A percentile compares a stretch with the other conserved stretches of the same genome.
These are phyloP conservation scores for Iphiclides podalirius DNA, from an alignment of 2,888 invertebrate genomes.

Conservation along the genomic window DNA sequence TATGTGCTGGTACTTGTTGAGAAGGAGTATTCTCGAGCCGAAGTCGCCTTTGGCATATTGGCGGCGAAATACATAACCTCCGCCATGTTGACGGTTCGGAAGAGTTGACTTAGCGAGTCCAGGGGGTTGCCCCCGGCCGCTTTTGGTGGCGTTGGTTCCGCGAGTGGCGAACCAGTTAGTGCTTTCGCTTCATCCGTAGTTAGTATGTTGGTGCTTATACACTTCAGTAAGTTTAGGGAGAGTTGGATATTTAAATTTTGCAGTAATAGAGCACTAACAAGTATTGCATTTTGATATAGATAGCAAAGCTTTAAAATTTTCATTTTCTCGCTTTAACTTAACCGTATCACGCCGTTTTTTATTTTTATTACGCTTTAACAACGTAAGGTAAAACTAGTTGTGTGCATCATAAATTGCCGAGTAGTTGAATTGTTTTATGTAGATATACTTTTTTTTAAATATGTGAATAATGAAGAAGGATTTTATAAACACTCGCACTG, in stretches of 20 bases:
- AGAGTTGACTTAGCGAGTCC: constrained; percentile 93
- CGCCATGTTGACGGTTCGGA: constrained; percentile 86
- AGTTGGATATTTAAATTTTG: constrained; percentile 7
- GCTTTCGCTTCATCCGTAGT: constrained; percentile 48
- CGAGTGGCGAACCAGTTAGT: constrained; percentile 96
- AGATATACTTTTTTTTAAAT: constrained; percentile 4
- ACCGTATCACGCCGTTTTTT: too few species aligned
- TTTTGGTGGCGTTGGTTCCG: constrained; percentile 98
- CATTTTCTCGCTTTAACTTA: neutral
- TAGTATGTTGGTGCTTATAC: constrained; percentile 47
- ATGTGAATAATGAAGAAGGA: neutral
- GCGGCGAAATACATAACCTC: constrained; percentile 89
- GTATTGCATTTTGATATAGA: neutral
- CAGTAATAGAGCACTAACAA: constrained; percentile 4
- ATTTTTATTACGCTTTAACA: too few species aligned
- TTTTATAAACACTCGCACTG: neutral
- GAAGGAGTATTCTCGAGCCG: too few species aligned
- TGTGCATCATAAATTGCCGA: neutral
- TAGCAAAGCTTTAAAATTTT: constrained; percentile 3
- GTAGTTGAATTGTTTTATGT: neutral
- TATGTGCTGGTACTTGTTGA: constrained; percentile 91
- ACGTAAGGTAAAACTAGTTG: neutral
- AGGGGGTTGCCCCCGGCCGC: too few species aligned
- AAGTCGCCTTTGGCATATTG: constrained; percentile 72
- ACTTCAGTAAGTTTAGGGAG: constrained; percentile 38